Evolutionary conservation across 2,888 invertebrate genomes (phyloP).

Genomic region (Thera britannica): DNA sequence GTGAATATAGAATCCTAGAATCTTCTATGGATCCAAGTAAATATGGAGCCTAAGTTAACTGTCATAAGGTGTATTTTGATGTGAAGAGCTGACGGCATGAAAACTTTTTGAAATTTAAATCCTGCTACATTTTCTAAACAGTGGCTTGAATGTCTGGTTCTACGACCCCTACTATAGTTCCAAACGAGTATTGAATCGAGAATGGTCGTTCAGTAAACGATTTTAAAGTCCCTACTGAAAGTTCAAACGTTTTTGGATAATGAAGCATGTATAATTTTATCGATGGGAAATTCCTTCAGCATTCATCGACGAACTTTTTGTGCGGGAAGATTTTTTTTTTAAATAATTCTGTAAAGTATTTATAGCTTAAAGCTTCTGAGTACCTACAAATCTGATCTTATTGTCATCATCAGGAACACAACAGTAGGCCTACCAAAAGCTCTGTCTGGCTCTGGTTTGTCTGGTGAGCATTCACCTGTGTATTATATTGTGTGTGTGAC

Average conservation of each 20-base stretch:
- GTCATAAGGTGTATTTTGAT: not conserved
- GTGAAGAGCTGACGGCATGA: constrained; percentile 1
- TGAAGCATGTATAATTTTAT: not conserved
- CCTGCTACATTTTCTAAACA: constrained; percentile 59
- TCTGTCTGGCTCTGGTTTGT: too few species aligned
- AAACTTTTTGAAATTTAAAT: constrained; percentile 48
- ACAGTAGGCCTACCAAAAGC: too few species aligned
- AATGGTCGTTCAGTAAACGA: constrained; percentile 13
- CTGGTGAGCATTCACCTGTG: too few species aligned
- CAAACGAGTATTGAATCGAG: constrained; percentile 33
- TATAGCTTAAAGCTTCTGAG: too few species aligned
- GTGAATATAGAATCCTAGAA: not conserved
- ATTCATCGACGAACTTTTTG: too few species aligned
- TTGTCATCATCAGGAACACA: too few species aligned
- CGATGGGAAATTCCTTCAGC: too few species aligned
- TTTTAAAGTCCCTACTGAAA: constrained; percentile 3
- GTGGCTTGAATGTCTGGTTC: constrained; percentile 46
- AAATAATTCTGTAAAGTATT: too few species aligned
- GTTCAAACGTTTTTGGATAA: not conserved
- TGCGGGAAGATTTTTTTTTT: too few species aligned
- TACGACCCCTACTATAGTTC: constrained; percentile 45
- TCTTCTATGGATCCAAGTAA: not conserved
- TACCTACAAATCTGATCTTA: too few species aligned
- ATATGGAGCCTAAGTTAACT: not conserved
- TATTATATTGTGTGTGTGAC: too few species aligned